Evolutionary conservation across 1,140 invertebrate genomes (phyloP), one percentile per base, ranked within the genome.

Genomic region (Thaumatotibia leucotreta): DNA sequence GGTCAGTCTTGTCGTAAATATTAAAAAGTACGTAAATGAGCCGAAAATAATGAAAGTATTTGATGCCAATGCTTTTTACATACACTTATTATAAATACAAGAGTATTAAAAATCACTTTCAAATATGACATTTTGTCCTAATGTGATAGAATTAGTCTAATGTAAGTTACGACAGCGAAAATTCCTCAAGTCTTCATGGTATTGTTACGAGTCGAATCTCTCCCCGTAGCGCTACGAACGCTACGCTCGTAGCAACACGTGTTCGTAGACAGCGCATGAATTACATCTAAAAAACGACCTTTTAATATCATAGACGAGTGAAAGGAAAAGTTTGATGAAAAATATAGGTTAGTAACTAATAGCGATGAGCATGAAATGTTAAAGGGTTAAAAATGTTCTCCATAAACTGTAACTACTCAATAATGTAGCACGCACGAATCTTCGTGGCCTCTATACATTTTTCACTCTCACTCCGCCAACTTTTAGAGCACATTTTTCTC

Each of bases 401-500:
- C 24, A 58, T 58, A 58, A 58, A 31, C 14, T 8, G 52, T 58
- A n/a, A n/a, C n/a, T n/a, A 27, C 24, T 58, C 29, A 58, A 58
- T 58, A 58, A 58, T 58, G 24, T 24, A 58, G 20, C 17, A 45
- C 39, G 35, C 61, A 31, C 31, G 61, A 63, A 5, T 1, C 39
- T 45, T 20, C 17, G 39, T 32, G 33, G 20, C 61, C 69, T 66
- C 65, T 66, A 74, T 70, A 77, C 77, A 79, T 81, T 74, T 80
- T 86, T 88, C 84, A 86, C 84, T 88, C 80, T 88, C 85, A 78
- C 82, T 85, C 39, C 24, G 52, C 49, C 76, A 86, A 84, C 68
- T 88, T 86, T 79, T 75, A 74, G 74, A 73, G 77, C 77, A 79
- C 80, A 82, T 86, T 88, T 88, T 89, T 88, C 82, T 79, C 82